Evolutionary conservation across 2,113 vertebrate genomes (phyloP).

Genomic region (Pachyramphus minor): DNA sequence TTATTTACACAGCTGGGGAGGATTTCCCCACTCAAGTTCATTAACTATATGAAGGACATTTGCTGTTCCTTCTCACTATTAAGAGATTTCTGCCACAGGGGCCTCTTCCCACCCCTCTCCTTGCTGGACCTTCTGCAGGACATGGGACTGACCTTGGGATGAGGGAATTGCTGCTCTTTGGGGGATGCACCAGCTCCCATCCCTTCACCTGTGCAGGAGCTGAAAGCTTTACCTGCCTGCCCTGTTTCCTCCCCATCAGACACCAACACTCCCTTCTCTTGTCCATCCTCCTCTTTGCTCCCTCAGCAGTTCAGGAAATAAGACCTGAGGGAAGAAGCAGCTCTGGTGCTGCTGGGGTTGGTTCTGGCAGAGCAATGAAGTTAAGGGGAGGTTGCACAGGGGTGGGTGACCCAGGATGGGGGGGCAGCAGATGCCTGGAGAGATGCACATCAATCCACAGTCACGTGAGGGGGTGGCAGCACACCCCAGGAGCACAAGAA

Average conservation of each 20-base stretch:
- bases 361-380: neutral
- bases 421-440: neutral
- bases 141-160: neutral
- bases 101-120: neutral
- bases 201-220: neutral
- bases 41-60: neutral
- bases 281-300: neutral
- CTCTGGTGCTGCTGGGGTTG: neutral
- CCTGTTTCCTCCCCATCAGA: neutral
- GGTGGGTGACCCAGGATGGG: neutral
- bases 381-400: neutral
- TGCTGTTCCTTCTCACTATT: neutral
- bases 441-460: accelerated
- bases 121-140: neutral
- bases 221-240: neutral
- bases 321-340: neutral
- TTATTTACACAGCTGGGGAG: slow-evolving; percentile 48
- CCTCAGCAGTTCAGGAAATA: neutral
- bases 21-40: slow-evolving; percentile 41
- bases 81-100: neutral
- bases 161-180: neutral
- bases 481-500: accelerated
- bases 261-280: neutral
- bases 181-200: neutral
- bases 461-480: neutral